Base-by-base conservation (phyloP, 2,113 vertebrate genomes). In the Dipodomys merriami region DNA sequence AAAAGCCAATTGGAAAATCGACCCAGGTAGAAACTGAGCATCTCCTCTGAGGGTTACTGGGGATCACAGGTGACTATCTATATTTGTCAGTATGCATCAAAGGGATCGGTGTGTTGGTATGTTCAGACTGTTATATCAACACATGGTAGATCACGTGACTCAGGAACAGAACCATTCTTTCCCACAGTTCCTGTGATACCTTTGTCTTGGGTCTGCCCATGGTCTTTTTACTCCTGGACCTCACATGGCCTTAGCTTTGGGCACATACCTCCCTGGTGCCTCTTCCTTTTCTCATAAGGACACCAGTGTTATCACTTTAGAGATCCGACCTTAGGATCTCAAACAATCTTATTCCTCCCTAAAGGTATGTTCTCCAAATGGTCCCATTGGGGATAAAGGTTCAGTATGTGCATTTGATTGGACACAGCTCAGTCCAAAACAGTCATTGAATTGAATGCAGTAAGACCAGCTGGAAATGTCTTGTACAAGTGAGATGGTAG, bases 401-500 rank as follows among this genome's bases (percentile, higher is more conserved):
- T 94, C 46, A 22, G 23, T 22, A 7, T 73, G 18, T n/a, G 29
- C 86, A n/a, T 64, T 78, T 57, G 15, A 10, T 7, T 5, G 4
- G 6, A 84, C 12, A n/a, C 49, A n/a, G 23, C 22, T 74, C 13
- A 67, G 33, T 53, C 16, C 23, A 1, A 27, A 19, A 46, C 19
- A 69, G 5, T 64, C 11, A 20, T 10, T 82, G 35, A 53, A 44
- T 72, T 57, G 73, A 77, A 57, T 77, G 81, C 64, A 53, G 67
- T 39, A 94, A 96, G 1, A n/a, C 20, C 20, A 53, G 80, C 90
- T 94, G 81, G 96, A 97, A 92, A 9, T 25, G 90, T 91, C 65
- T 67, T 96, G 64, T 71, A 91, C 74, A 64, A 95, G 46, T 81
- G 95, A 93, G 96, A 93, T 89, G 74, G 78, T 74, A 96, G 60